Evolutionary conservation across 2,888 invertebrate genomes (phyloP).

Genomic region (Merodon equestris): DNA sequence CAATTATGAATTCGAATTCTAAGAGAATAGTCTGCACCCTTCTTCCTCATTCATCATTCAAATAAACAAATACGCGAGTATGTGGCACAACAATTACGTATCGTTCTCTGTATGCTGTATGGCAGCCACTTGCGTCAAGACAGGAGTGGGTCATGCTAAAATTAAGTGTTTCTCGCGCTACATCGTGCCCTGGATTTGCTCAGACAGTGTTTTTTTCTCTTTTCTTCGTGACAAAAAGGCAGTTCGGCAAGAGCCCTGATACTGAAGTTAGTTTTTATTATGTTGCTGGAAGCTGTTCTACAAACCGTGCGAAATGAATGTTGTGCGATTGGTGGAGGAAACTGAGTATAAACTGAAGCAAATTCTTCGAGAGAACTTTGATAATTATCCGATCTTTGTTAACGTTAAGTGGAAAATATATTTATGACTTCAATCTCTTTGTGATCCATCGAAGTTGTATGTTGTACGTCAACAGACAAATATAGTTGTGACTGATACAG

Average conservation of each 20-base stretch:
- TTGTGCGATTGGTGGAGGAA: no score
- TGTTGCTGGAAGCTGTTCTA: no score
- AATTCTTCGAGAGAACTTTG: conserved; percentile 30
- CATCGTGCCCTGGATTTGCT: conserved; percentile 52
- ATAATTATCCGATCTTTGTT: conserved; percentile 39
- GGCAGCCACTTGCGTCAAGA: conserved; percentile 20
- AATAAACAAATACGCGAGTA: conserved; percentile 5
- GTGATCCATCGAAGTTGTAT: conserved; percentile 9
- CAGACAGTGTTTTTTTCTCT: background rate
- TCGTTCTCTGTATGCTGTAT: no score
- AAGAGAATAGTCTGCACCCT: no score
- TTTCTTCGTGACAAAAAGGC: background rate
- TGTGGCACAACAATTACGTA: no score
- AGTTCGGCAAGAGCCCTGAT: conserved; percentile 19
- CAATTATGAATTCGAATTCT: conserved; percentile 8
- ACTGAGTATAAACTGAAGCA: no score
- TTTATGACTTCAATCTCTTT: conserved; percentile 27
- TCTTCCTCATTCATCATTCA: conserved; percentile 7
- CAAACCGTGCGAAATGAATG: no score
- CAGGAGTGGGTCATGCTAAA: conserved; percentile 62
- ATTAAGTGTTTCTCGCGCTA: conserved; percentile 50
- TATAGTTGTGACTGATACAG: background rate
- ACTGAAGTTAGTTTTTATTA: conserved; percentile 21
- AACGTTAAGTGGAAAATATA: conserved; percentile 24
- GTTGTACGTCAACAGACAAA: conserved; percentile 6